A percentile compares a stretch with the other conserved stretches of the same genome.
These are phyloP conservation scores for Stigmatopora nigra DNA, from an alignment of 2,113 vertebrate species.

Conservation along the genomic window DNA sequence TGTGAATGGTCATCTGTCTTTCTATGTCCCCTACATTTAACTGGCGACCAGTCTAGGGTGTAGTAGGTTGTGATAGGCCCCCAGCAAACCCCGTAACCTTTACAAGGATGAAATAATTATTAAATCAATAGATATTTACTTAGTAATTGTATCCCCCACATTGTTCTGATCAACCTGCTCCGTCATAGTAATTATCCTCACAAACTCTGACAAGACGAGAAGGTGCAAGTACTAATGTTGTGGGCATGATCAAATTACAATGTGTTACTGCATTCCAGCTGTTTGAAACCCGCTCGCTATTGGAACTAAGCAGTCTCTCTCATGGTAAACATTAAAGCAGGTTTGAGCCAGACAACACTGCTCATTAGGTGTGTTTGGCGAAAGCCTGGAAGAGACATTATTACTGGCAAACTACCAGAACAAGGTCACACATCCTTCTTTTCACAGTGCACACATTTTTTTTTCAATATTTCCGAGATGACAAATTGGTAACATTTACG, in stretches of 20 bases:
- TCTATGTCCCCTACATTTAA: too few species aligned
- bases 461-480: conserved; percentile 10
- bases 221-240: neutral
- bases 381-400: neutral
- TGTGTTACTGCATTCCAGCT: conserved; percentile 17
- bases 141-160: neutral
- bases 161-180: neutral
- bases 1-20: too few species aligned
- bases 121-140: neutral
- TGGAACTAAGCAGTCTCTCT: neutral
- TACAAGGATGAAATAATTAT: too few species aligned
- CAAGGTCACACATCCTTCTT: neutral
- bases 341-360: conserved; percentile 2
- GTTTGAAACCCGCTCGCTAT: conserved; percentile 19
- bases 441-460: neutral
- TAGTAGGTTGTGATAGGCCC: too few species aligned
- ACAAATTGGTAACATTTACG: conserved; percentile 1
- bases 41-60: too few species aligned
- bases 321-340: neutral
- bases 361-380: neutral
- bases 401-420: conserved; percentile 1
- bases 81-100: too few species aligned
- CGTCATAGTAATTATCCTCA: neutral
- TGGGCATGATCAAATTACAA: conserved; percentile 15
- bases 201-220: neutral